Evolutionary conservation across 2,797 vertebrate species (phyloP).

Genomic region (Spea hammondii): DNA sequence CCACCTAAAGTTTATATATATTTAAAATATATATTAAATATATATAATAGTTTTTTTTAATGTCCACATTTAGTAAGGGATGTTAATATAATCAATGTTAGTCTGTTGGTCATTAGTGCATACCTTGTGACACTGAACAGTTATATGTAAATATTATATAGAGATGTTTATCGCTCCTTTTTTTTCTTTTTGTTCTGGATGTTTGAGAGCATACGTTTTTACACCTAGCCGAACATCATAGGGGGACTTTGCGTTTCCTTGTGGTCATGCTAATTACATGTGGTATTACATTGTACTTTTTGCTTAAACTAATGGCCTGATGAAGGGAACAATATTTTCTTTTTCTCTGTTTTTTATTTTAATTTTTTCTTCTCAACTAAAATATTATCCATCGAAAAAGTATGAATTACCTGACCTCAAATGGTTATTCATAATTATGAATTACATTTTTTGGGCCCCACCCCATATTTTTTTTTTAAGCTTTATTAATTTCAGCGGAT

Average conservation of each 20-base stretch:
- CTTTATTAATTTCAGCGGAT: conserved; percentile 59
- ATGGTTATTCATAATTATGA: conserved; percentile 58
- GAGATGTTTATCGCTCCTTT: conserved; percentile 57
- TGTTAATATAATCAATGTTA: conserved; percentile 75
- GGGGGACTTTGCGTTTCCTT: conserved; percentile 62
- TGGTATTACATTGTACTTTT: conserved; percentile 66
- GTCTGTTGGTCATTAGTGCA: conserved; percentile 66
- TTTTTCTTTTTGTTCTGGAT: conserved; percentile 56
- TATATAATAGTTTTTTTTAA: conserved; percentile 59
- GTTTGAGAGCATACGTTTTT: conserved; percentile 60
- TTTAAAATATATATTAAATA: conserved; percentile 9
- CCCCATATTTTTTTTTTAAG: conserved; percentile 39
- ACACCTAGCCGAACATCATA: conserved; percentile 60
- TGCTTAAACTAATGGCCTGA: conserved; percentile 80
- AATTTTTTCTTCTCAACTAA: conserved; percentile 51
- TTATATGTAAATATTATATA: conserved; percentile 67
- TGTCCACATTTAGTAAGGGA: conserved; percentile 64
- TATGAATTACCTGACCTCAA: conserved; percentile 66
- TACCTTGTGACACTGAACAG: conserved; percentile 62
- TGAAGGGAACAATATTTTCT: conserved; percentile 85
- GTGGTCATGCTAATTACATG: conserved; percentile 72
- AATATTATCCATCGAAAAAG: conserved; percentile 54
- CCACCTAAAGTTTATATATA: conserved; percentile 59
- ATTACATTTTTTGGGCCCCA: conserved; percentile 39
- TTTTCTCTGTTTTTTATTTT: conserved; percentile 56